A percentile compares a stretch with the other conserved stretches of the same genome.
phyloP scores from a whole-genome alignment of 2,797 vertebrate species.

The Trachops cirrhosus region DNA sequence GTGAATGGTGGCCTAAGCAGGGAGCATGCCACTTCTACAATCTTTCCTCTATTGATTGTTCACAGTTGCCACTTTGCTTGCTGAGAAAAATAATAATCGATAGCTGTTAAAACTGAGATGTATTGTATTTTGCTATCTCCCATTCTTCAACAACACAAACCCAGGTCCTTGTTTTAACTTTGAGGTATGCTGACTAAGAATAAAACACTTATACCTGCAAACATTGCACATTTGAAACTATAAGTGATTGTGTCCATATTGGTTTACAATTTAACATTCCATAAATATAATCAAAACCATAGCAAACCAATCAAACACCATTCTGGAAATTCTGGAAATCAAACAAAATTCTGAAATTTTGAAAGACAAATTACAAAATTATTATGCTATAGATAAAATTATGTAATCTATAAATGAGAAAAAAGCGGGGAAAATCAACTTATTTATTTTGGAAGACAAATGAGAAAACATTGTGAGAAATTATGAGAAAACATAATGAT shows the following conservation, averaged over 20 bases:
- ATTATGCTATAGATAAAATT: too few species aligned
- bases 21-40: not conserved
- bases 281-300: not conserved
- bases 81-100: not conserved
- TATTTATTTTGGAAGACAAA: not conserved
- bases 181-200: not conserved
- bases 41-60: not conserved
- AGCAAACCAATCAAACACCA: not conserved
- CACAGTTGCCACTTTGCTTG: not conserved
- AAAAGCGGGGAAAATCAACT: not conserved
- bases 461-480: not conserved
- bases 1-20: not conserved
- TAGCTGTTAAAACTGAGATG: not conserved
- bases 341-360: not conserved
- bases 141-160: not conserved
- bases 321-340: not conserved
- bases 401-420: not conserved
- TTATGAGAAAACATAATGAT: not conserved
- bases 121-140: not conserved
- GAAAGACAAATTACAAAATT: not conserved
- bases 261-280: not conserved
- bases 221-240: not conserved
- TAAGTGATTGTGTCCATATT: not conserved
- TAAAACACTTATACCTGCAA: not conserved
- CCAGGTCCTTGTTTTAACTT: not conserved